Evolutionary conservation across 2,797 vertebrate species (phyloP).

Genomic region (Antennarius maculatus): DNA sequence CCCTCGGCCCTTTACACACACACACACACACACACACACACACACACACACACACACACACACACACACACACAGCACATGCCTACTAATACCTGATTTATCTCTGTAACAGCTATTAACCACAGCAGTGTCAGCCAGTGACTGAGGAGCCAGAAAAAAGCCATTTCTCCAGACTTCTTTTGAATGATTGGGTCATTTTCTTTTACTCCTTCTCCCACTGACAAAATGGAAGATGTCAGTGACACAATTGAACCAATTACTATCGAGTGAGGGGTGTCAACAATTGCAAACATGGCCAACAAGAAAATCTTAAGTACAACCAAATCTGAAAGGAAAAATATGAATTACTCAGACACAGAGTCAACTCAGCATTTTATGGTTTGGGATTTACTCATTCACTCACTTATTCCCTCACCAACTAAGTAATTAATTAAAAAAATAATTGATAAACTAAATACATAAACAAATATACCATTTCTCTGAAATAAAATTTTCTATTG

Average conservation of each 20-base stretch:
- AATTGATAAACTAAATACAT: too few species aligned
- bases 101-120: conserved; percentile 58
- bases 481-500: conserved; percentile 18
- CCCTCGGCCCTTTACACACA: too few species aligned
- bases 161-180: conserved; percentile 70
- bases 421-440: too few species aligned
- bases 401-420: too few species aligned
- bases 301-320: not conserved
- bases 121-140: conserved; percentile 52
- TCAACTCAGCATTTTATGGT: not conserved
- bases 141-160: conserved; percentile 48
- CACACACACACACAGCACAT: conserved; percentile 32
- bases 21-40: conserved; percentile 2
- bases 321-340: conserved; percentile 1
- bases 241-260: conserved; percentile 60
- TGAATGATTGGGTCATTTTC: conserved; percentile 63
- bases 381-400: conserved; percentile 7
- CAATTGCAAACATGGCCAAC: conserved; percentile 22
- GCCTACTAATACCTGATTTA: conserved; percentile 62
- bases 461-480: conserved; percentile 15
- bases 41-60: conserved; percentile 21
- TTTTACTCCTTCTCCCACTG: conserved; percentile 34
- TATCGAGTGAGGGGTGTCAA: conserved; percentile 41
- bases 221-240: conserved; percentile 52
- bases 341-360: conserved; percentile 2